phyloP scores from a whole-genome alignment of 2,888 invertebrate species.

The Meloe dianella region DNA sequence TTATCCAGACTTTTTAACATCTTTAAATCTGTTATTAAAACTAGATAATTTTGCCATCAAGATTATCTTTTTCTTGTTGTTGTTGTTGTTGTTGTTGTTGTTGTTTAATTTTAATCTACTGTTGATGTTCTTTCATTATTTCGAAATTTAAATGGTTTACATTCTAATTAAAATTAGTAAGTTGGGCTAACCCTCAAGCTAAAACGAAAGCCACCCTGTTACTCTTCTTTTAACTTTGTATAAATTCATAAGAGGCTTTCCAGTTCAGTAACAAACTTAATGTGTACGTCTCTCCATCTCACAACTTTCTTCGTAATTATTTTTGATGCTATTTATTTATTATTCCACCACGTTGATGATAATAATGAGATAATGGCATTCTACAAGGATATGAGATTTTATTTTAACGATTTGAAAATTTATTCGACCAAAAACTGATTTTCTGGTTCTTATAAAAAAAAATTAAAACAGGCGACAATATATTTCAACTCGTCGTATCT shows the following conservation, averaged over 20 bases:
- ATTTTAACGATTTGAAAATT: too few relatives aligned
- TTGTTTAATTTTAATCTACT: background rate
- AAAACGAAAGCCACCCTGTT: constrained; percentile 3
- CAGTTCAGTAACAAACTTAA: constrained; percentile 4
- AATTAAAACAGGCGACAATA: background rate
- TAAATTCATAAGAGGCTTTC: constrained; percentile 3
- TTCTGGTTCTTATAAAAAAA: background rate
- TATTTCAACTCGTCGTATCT: constrained; percentile 3
- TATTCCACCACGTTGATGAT: background rate
- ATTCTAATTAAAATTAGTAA: constrained; percentile 3
- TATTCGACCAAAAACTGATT: too few relatives aligned
- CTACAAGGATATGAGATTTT: background rate
- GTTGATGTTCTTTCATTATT: background rate
- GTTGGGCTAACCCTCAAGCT: background rate
- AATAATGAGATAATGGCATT: background rate
- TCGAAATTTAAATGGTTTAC: constrained; percentile 1
- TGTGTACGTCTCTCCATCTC: background rate
- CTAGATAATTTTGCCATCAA: too few relatives aligned
- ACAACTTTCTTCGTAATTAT: background rate
- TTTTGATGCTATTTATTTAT: constrained; percentile 5
- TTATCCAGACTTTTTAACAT: too few relatives aligned
- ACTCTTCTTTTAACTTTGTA: background rate
- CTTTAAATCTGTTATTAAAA: background rate
- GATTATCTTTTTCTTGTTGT: background rate
- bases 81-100: background rate